A percentile compares a stretch with the other conserved stretches of the same genome.
phyloP scores from a whole-genome alignment of 2,797 vertebrate genomes.

The Acropternis orthonyx region DNA sequence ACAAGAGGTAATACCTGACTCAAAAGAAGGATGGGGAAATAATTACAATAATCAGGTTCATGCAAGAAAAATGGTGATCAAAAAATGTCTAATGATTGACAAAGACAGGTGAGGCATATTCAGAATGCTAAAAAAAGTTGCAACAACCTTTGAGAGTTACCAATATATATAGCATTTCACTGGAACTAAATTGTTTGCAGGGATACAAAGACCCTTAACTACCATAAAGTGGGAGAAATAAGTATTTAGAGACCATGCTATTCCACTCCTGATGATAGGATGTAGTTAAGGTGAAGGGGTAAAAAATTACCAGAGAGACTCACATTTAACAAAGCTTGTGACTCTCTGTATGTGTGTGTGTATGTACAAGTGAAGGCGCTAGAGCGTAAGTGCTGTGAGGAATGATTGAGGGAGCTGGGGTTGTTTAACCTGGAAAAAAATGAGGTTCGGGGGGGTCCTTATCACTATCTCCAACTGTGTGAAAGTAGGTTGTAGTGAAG shows the following conservation, averaged over 20 bases:
- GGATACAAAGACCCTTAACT: background rate
- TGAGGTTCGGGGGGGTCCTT: accelerated
- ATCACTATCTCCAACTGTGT: accelerated
- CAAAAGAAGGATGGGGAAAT: background rate
- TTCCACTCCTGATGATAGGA: accelerated
- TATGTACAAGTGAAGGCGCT: background rate
- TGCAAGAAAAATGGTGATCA: conserved; percentile 11
- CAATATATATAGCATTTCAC: background rate
- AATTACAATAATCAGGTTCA: conserved; percentile 21
- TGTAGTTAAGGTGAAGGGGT: background rate
- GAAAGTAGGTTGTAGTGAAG: background rate
- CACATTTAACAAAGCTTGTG: background rate
- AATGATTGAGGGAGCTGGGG: background rate
- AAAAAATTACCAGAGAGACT: background rate
- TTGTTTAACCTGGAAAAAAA: background rate
- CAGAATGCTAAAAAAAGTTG: background rate
- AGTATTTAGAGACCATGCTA: background rate
- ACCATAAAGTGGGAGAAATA: background rate
- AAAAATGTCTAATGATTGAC: conserved; percentile 1
- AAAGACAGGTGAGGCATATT: background rate
- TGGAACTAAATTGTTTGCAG: background rate
- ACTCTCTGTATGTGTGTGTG: background rate
- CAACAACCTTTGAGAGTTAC: background rate
- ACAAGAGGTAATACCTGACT: conserved; percentile 15
- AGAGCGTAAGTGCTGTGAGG: background rate